Evolutionary conservation across 2,113 vertebrate genomes (phyloP).

Genomic region (Dunckerocampus dactyliophorus): DNA sequence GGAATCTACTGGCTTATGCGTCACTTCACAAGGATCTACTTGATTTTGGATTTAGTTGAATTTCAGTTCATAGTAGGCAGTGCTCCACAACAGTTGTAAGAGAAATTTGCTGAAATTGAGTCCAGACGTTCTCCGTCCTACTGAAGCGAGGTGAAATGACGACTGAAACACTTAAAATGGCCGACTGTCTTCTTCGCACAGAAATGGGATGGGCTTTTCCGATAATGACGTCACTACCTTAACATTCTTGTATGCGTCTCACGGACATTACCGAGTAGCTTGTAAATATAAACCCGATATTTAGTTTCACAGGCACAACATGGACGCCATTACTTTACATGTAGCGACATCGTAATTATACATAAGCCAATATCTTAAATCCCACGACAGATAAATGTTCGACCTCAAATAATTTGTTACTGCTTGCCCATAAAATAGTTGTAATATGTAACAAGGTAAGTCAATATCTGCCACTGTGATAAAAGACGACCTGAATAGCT

Average conservation of each 20-base stretch:
- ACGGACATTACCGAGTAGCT: conserved; percentile 43
- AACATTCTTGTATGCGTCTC: conserved; percentile 12
- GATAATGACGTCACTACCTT: conserved; percentile 34
- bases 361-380: no score
- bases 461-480: no score
- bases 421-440: no score
- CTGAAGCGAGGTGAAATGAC: conserved; percentile 79
- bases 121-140: conserved; percentile 81
- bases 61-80: conserved; percentile 79
- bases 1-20: conserved; percentile 78
- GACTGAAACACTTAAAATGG: conserved; percentile 80
- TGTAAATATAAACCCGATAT: rapidly evolving
- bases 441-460: no score
- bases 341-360: no score
- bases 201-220: conserved; percentile 47
- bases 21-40: conserved; percentile 81
- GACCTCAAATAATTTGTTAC: no score
- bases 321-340: no score
- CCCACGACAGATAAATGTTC: no score
- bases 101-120: conserved; percentile 76
- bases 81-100: conserved; percentile 79
- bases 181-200: conserved; percentile 63
- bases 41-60: conserved; percentile 74
- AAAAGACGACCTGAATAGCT: no score
- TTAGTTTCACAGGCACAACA: conserved; percentile 40